Percentiles rank a stretch among this genome's conserved stretches.
These are phyloP conservation scores for Otus sunia DNA, from an alignment of 2,113 vertebrate genomes.

Conservation along the genomic window DNA sequence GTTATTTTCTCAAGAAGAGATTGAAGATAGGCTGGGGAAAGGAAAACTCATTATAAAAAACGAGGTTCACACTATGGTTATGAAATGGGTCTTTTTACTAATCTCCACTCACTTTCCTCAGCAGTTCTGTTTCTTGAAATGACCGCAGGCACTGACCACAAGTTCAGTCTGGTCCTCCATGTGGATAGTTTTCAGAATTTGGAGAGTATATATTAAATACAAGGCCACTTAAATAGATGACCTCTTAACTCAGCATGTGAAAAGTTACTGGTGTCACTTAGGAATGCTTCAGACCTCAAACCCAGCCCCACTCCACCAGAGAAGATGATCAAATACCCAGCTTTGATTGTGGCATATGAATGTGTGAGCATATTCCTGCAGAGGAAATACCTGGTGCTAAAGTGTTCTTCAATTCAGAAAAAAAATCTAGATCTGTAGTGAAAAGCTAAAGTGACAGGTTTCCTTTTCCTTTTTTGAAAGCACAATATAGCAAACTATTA, in stretches of 20 bases:
- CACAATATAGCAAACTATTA: not conserved
- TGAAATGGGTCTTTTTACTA: not conserved
- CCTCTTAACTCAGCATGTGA: not conserved
- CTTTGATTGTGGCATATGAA: not conserved
- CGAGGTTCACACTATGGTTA: not conserved
- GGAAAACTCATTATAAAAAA: not conserved
- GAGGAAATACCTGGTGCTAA: not conserved
- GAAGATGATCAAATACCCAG: not conserved
- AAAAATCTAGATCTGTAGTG: not conserved
- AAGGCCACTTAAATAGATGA: not conserved
- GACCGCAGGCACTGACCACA: not conserved
- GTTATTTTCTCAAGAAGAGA: not conserved
- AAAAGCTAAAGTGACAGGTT: not conserved
- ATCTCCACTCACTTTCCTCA: not conserved
- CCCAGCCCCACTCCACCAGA: not conserved
- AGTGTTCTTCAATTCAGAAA: not conserved
- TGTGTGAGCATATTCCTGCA: not conserved
- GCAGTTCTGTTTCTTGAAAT: not conserved
- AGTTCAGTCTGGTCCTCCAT: not conserved
- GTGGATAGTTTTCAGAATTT: not conserved
- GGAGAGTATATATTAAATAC: not conserved
- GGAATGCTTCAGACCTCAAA: not conserved
- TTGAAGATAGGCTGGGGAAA: not conserved
- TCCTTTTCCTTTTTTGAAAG: not conserved
- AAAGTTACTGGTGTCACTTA: not conserved